These are phyloP conservation scores for Drosophila kanekoi DNA, from an alignment of 2,888 invertebrate species.

Conservation along the genomic window DNA sequence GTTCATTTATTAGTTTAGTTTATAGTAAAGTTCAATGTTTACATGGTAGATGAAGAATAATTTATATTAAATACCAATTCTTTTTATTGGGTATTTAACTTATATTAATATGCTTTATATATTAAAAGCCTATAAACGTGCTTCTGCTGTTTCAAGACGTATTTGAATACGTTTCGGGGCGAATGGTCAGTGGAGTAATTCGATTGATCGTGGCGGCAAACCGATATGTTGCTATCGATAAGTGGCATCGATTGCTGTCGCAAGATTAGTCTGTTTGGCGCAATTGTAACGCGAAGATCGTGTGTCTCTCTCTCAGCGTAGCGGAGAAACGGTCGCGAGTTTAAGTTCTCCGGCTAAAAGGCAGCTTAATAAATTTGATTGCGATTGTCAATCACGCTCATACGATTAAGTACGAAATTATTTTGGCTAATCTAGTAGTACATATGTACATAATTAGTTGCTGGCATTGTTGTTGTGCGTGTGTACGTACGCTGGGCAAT, in stretches of 20 bases:
- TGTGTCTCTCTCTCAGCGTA: slow-evolving; percentile 36
- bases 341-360: slow-evolving; percentile 54
- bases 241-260: slow-evolving; percentile 35
- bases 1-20: no score
- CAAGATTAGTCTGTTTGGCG: slow-evolving; percentile 61
- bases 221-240: slow-evolving; percentile 31
- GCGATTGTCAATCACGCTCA: slow-evolving; percentile 40
- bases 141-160: not conserved
- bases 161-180: slow-evolving; percentile 7
- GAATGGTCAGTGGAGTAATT: slow-evolving; percentile 12
- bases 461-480: slow-evolving; percentile 12
- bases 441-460: slow-evolving; percentile 35
- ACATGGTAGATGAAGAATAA: no score
- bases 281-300: slow-evolving; percentile 62
- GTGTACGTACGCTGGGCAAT: not conserved
- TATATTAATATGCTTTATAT: no score
- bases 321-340: slow-evolving; percentile 55
- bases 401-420: slow-evolving; percentile 51
- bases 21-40: no score
- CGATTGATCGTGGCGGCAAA: slow-evolving; percentile 16
- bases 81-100: not conserved
- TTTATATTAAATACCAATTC: not conserved
- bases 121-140: not conserved
- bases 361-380: slow-evolving; percentile 23
- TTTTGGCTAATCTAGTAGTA: slow-evolving; percentile 45